Base-by-base conservation (phyloP, 1,140 invertebrate species). In the Chironomus striatipennis region DNA sequence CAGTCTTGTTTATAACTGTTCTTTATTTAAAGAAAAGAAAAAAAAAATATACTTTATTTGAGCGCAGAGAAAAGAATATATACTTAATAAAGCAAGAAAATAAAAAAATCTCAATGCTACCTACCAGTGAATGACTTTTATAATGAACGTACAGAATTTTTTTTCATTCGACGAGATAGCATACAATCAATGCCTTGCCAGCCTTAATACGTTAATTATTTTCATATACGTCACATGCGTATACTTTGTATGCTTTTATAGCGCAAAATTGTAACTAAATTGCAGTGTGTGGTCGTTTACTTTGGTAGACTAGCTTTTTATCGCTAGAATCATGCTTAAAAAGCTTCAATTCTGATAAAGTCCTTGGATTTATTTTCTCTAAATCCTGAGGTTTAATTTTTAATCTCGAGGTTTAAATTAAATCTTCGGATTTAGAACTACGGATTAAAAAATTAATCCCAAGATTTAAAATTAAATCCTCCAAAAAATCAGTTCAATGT, bases 1-100 rank as follows among this genome's bases (percentile, higher is more conserved):
- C 43, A 47, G 47, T 57, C 47, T 57, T 57, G 47, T 57, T 57
- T 57, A 57, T 57, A 57, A 57, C 47, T 57, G 47, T 57, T 57
- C 47, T 57, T 57, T 57, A 12, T n/a, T 57, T 57, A n/a, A 57
- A 57, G 24, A 34, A 34, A 34, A 34, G 24, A 34, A 34, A n/a
- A n/a, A 47, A 47, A 43, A 57, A 57, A 57, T 57, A 57, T 57
- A 57, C 47, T n/a, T 57, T n/a, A 57, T 57, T 57, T 57, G 47
- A 57, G 47, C 12, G n/a, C n/a, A 57, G 47, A 57, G n/a, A 12
- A 57, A 57, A 57, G 47, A 57, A 57, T 57, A 57, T 57, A 57
- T 57, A 57, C 47, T n/a, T 57, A 57, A 57, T 15, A 57, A n/a
- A 57, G 47, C n/a, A 57, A 5, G 47, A 57, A 57, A 47, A 12